Conservation (phyloP, 2,797 vertebrate genomes). For the Ficedula albicollis region DNA sequence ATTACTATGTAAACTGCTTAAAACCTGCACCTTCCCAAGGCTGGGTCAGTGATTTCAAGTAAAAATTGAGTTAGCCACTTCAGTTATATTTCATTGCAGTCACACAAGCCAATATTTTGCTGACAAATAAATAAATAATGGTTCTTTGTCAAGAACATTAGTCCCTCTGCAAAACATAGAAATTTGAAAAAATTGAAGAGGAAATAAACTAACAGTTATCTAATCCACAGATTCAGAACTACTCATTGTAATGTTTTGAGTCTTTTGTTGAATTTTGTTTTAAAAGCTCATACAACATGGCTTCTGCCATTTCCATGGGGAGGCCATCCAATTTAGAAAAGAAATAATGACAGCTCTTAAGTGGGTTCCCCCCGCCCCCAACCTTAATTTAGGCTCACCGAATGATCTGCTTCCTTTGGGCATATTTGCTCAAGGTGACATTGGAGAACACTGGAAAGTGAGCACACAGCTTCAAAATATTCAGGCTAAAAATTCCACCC, state of each 20-base stretch:
- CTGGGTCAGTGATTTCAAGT: background rate
- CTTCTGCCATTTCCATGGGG: slow-evolving; percentile 42
- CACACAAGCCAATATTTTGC: background rate
- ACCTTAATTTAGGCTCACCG: slow-evolving; percentile 50
- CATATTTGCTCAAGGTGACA: slow-evolving; percentile 63
- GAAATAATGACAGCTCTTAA: slow-evolving; percentile 63
- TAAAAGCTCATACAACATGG: background rate
- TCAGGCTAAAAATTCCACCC: slow-evolving; percentile 18
- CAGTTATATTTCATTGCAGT: background rate
- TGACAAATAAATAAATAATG: background rate
- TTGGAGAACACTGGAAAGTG: slow-evolving; percentile 11
- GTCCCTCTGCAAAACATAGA: background rate
- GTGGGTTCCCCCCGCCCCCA: background rate
- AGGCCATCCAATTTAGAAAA: slow-evolving; percentile 52
- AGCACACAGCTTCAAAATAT: background rate
- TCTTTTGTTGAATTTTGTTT: slow-evolving; percentile 21
- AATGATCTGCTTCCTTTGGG: slow-evolving; percentile 63
- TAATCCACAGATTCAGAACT: background rate
- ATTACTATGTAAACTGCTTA: background rate
- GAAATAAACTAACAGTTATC: background rate
- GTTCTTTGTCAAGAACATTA: background rate
- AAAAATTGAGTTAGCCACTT: background rate
- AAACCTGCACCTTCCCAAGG: background rate
- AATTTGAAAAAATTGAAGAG: background rate
- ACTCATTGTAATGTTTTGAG: background rate